phyloP scores from a whole-genome alignment of 1,140 invertebrate species.

The Antheraea pernyi region DNA sequence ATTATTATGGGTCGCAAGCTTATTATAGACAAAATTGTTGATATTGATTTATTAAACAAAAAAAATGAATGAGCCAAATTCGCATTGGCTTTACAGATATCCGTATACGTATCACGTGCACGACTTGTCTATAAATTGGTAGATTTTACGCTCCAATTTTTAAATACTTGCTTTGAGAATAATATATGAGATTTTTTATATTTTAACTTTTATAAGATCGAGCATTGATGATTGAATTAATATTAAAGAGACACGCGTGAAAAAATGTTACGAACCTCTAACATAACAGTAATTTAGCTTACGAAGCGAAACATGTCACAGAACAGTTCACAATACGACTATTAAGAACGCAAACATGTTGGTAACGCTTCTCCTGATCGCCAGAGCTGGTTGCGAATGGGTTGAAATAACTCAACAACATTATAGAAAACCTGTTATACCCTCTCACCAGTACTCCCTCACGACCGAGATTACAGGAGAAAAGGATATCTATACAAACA shows the following conservation, averaged over 20 bases:
- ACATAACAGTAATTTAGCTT: slow-evolving; percentile 26
- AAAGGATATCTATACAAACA: slow-evolving; percentile 13
- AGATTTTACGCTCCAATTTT: no score
- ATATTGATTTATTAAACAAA: no score
- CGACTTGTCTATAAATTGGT: no score
- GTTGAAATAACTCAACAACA: slow-evolving; percentile 63
- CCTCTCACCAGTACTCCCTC: not conserved
- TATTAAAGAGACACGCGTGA: not conserved
- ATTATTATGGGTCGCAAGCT: no score
- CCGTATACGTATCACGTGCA: no score
- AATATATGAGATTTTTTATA: no score
- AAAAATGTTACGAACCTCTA: slow-evolving; percentile 28
- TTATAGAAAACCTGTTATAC: slow-evolving; percentile 37
- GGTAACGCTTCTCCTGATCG: slow-evolving; percentile 34
- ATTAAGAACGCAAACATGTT: slow-evolving; percentile 29
- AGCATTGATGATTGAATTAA: no score
- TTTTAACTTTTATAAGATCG: no score
- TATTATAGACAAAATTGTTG: no score
- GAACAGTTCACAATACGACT: slow-evolving; percentile 26
- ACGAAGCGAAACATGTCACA: slow-evolving; percentile 24
- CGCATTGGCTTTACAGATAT: no score
- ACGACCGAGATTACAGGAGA: not conserved
- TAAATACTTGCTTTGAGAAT: no score
- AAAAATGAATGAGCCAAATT: no score
- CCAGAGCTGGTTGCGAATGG: slow-evolving; percentile 46